Percentiles rank a stretch among this genome's conserved stretches.
Evolutionary conservation across 1,140 invertebrate genomes (phyloP).

Genomic region (Temnothorax nylanderi): DNA sequence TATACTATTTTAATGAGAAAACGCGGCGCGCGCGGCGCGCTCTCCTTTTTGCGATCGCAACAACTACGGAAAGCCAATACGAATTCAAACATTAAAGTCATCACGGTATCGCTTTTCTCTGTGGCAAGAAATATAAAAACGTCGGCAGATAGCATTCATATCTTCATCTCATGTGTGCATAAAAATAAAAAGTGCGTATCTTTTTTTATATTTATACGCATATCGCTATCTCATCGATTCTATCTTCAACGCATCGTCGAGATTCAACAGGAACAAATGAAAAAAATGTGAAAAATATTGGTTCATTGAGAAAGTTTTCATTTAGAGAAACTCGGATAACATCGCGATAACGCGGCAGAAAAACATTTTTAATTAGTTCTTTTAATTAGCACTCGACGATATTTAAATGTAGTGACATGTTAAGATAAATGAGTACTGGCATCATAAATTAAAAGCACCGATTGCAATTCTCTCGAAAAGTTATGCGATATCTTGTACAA

Average conservation of each 20-base stretch:
- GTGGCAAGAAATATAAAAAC: slow-evolving; percentile 49
- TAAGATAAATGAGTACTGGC: background rate
- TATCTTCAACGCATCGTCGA: slow-evolving; percentile 5
- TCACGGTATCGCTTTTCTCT: slow-evolving; percentile 45
- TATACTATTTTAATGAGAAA: background rate
- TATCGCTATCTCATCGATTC: slow-evolving; percentile 39
- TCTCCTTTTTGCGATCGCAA: slow-evolving; percentile 8
- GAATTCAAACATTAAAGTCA: slow-evolving; percentile 53
- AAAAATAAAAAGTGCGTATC: slow-evolving; percentile 50
- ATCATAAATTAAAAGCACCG: background rate
- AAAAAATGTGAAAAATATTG: slow-evolving; percentile 45
- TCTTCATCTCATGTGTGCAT: slow-evolving; percentile 12
- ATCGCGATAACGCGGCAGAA: background rate
- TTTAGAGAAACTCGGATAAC: background rate
- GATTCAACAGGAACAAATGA: slow-evolving; percentile 7
- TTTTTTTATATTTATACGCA: slow-evolving; percentile 46
- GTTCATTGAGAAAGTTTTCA: background rate
- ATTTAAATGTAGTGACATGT: slow-evolving; percentile 8
- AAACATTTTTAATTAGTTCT: slow-evolving; percentile 10
- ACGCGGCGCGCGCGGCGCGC: too few species aligned
- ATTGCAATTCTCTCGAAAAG: slow-evolving; percentile 2
- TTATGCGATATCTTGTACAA: background rate
- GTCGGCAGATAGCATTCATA: slow-evolving; percentile 3
- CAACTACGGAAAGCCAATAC: slow-evolving; percentile 22
- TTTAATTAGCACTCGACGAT: background rate